Percentiles rank a stretch among this genome's conserved stretches.
phyloP scores from a whole-genome alignment of 2,888 invertebrate genomes.

The Pammene aurita region DNA sequence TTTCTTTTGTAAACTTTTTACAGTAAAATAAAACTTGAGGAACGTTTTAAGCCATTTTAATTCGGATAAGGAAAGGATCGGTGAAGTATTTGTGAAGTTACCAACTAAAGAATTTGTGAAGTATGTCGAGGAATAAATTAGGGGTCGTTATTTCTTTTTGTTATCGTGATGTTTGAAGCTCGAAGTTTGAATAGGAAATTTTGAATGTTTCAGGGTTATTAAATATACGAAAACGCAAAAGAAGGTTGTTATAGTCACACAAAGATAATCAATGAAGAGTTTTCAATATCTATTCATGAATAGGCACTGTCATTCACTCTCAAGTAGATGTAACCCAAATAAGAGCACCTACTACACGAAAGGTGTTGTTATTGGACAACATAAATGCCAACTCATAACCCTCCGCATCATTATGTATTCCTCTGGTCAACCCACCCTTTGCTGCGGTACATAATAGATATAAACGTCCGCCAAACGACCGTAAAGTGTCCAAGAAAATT shows the following conservation, averaged over 20 bases:
- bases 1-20: constrained; percentile 53
- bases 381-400: constrained; percentile 8
- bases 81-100: constrained; percentile 33
- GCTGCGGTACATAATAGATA: constrained; percentile 30
- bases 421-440: constrained; percentile 18
- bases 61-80: constrained; percentile 44
- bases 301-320: too few species aligned
- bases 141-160: constrained; percentile 32
- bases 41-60: constrained; percentile 55
- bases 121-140: constrained; percentile 28
- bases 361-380: neutral
- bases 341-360: neutral
- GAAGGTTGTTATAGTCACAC: too few species aligned
- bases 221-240: neutral
- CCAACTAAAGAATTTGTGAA: constrained; percentile 32
- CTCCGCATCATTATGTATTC: constrained; percentile 16
- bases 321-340: neutral
- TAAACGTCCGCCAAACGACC: constrained; percentile 44
- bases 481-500: constrained; percentile 63
- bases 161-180: constrained; percentile 22
- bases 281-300: too few species aligned
- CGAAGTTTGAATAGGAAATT: neutral
- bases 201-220: neutral
- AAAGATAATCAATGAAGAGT: too few species aligned
- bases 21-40: constrained; percentile 50